Percentiles rank a stretch among this genome's conserved stretches.
Conservation (phyloP, 2,888 invertebrate genomes). For the Phasia obesa region DNA sequence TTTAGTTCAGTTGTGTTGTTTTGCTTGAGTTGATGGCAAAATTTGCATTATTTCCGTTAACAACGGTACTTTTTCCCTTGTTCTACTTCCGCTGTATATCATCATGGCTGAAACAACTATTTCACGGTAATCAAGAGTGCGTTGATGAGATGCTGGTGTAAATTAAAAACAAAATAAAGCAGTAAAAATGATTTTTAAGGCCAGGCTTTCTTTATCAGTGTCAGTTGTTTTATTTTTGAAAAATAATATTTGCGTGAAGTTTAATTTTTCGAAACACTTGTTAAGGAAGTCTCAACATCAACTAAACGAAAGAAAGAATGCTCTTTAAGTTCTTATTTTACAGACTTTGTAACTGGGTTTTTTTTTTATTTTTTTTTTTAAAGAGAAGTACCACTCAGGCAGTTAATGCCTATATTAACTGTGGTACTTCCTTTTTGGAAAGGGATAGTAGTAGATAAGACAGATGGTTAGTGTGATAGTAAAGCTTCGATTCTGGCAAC, state of each 20-base stretch:
- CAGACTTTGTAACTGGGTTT: slow-evolving; percentile 73
- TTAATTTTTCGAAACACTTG: slow-evolving; percentile 47
- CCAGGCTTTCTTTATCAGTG: slow-evolving; percentile 26
- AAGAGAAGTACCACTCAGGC: too few species aligned
- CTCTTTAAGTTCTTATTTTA: slow-evolving; percentile 63
- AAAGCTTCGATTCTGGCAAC: too few species aligned
- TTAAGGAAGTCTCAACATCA: slow-evolving; percentile 52
- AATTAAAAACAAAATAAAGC: slow-evolving; percentile 17
- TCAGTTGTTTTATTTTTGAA: slow-evolving; percentile 18
- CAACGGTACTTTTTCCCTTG: slow-evolving; percentile 32
- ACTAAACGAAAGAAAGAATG: slow-evolving; percentile 10
- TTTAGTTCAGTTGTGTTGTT: slow-evolving; percentile 22
- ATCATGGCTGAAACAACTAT: slow-evolving; percentile 25
- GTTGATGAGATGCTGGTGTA: slow-evolving; percentile 46
- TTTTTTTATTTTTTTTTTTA: too few species aligned
- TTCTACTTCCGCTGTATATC: slow-evolving; percentile 49
- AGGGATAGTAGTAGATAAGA: too few species aligned
- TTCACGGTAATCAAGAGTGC: slow-evolving; percentile 46
- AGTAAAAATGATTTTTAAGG: slow-evolving; percentile 27
- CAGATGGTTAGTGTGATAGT: too few species aligned
- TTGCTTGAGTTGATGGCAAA: slow-evolving; percentile 35
- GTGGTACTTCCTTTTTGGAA: too few species aligned
- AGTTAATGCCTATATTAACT: too few species aligned
- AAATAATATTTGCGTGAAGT: slow-evolving; percentile 24
- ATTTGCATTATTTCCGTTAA: slow-evolving; percentile 64